Evolutionary conservation across 2,888 invertebrate species (phyloP).

Genomic region (Invenusta paracnida): DNA sequence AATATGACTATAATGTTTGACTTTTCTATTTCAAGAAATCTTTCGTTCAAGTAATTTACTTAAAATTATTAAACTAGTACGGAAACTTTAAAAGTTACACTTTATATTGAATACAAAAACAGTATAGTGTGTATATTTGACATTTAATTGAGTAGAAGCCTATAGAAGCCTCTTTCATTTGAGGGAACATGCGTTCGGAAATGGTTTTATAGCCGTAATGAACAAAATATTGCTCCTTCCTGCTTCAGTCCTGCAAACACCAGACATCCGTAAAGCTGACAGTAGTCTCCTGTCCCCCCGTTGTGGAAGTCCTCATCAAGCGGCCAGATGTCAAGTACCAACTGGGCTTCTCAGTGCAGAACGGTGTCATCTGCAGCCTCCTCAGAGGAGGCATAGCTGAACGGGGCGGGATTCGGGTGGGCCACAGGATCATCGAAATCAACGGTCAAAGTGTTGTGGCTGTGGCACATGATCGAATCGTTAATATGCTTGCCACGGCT

Average conservation of each 20-base stretch:
- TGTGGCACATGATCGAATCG: constrained; percentile 97
- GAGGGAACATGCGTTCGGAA: no score
- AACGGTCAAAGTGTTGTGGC: constrained; percentile 99
- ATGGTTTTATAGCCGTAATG: no score
- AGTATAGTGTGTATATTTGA: no score
- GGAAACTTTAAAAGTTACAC: no score
- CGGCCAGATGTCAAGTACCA: constrained; percentile 99
- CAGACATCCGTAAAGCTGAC: constrained; percentile 97
- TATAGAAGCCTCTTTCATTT: no score
- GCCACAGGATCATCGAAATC: constrained; percentile 98
- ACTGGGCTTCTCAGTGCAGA: constrained; percentile 98
- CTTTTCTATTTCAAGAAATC: no score
- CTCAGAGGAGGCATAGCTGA: constrained; percentile 97
- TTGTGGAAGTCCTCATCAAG: constrained; percentile 97
- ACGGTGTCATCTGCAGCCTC: constrained; percentile 97
- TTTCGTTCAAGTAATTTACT: no score
- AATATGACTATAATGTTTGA: no score
- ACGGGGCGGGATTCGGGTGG: constrained; percentile 93
- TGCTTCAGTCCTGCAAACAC: constrained; percentile 73
- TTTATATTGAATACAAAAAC: no score
- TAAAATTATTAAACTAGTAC: no score
- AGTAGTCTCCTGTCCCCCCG: constrained; percentile 97
- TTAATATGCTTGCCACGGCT: constrained; percentile 94
- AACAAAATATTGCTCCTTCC: no score
- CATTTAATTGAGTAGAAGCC: no score